Evolutionary conservation across 2,113 vertebrate genomes (phyloP).

Genomic region (Siniperca chuatsi): DNA sequence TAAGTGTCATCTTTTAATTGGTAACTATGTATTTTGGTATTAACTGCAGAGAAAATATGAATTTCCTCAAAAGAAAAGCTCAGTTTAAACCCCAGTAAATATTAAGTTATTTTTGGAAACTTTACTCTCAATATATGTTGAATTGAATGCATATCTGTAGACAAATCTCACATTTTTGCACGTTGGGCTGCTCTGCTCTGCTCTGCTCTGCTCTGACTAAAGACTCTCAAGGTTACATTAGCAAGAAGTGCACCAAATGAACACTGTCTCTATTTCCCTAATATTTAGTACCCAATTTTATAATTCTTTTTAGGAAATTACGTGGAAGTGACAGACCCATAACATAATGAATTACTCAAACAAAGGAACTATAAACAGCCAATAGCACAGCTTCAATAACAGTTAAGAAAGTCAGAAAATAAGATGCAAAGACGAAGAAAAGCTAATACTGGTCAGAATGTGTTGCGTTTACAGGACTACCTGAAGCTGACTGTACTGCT

Average conservation of each 20-base stretch:
- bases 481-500: conserved; percentile 39
- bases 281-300: not conserved
- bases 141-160: not conserved
- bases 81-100: no score
- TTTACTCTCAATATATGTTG: not conserved
- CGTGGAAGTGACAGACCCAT: not conserved
- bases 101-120: no score
- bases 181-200: no score
- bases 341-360: not conserved
- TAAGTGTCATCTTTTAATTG: no score
- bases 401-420: not conserved
- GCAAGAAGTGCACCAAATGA: not conserved
- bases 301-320: not conserved
- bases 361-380: not conserved
- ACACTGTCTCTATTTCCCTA: not conserved
- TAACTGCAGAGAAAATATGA: no score
- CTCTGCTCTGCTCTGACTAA: not conserved
- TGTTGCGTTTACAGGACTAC: not conserved
- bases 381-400: not conserved
- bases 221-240: not conserved
- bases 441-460: not conserved
- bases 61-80: no score
- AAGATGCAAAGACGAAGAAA: not conserved
- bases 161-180: not conserved
- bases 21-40: no score